Percentiles rank a stretch among this genome's conserved stretches.
These are phyloP conservation scores for Andrena flavipes DNA, from an alignment of 2,888 invertebrate genomes.

Conservation along the genomic window DNA sequence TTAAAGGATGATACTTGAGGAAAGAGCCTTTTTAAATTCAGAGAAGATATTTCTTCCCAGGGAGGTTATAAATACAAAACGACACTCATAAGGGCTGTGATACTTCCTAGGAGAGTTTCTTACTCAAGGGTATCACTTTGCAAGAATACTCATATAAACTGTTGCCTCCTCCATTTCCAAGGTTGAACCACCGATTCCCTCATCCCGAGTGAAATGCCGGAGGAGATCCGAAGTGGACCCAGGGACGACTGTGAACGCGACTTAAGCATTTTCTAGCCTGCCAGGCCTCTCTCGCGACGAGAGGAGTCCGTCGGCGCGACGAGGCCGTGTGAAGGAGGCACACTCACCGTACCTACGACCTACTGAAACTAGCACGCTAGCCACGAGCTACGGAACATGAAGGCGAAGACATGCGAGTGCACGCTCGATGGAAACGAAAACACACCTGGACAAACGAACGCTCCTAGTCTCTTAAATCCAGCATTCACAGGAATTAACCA, in stretches of 20 bases:
- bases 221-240: background rate
- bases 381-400: constrained; percentile 19
- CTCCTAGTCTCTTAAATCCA: background rate
- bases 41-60: no score
- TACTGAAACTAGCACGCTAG: constrained; percentile 65
- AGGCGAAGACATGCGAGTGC: constrained; percentile 9
- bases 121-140: no score
- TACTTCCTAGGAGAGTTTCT: no score
- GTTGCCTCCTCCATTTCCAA: no score
- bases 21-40: no score
- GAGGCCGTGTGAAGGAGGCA: constrained; percentile 76
- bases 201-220: no score
- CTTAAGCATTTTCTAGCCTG: constrained; percentile 36
- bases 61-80: no score
- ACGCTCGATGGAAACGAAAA: background rate
- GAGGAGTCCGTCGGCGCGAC: constrained; percentile 61
- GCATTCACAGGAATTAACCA: background rate
- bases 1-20: no score
- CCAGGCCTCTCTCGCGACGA: constrained; percentile 42
- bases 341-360: constrained; percentile 70
- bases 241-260: constrained; percentile 25
- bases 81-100: no score
- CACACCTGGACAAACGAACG: background rate
- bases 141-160: no score
- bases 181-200: no score